Evolutionary conservation across 2,113 vertebrate genomes (phyloP), one percentile per base, ranked within the genome.

Genomic region (Trematocara variabile): DNA sequence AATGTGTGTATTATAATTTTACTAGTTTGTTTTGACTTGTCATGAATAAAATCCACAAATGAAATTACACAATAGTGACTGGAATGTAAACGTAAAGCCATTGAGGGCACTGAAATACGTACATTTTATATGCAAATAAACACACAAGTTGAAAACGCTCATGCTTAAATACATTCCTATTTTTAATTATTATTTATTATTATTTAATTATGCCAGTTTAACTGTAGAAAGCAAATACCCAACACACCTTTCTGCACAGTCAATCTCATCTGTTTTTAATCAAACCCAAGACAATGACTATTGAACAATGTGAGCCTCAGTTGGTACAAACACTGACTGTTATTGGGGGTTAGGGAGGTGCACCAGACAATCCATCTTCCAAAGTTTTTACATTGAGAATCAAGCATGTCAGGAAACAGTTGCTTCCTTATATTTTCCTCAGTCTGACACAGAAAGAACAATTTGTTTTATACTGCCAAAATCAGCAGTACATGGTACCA

Each of bases 401-500:
- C 1, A 18, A 68, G 22, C 50, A 33, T 77, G 79, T 9, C 92
- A 95, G 94, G 95, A 96, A 95, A 87, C 93, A 86, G 91, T 93
- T 86, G 92, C 86, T 95, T 96, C 95, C 93, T 94, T 63, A 58
- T 85, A 92, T 91, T 89, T 82, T 89, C 37, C 65, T 81, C 81
- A 3, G 25, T 65, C 46, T 58, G 70, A 83, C 30, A n/a, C 8
- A 48, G 48, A 50, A 37, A 86, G 83, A 83, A 77, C 16, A 65
- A 84, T 83, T 30, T 81, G 8, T 77, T 33, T 18, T 10, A 65
- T 39, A 0, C 80, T 84, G 87, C 87, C 90, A 91, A 82, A 60
- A 93, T 48, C 86, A 82, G 90, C 85, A 78, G 16, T 78, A 48
- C 81, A 55, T 25, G 14, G 81, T 75, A 82, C 10, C 63, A 44